Evolutionary conservation across 2,113 vertebrate genomes (phyloP).

Genomic region (Cryptomyrus ogoouensis): DNA sequence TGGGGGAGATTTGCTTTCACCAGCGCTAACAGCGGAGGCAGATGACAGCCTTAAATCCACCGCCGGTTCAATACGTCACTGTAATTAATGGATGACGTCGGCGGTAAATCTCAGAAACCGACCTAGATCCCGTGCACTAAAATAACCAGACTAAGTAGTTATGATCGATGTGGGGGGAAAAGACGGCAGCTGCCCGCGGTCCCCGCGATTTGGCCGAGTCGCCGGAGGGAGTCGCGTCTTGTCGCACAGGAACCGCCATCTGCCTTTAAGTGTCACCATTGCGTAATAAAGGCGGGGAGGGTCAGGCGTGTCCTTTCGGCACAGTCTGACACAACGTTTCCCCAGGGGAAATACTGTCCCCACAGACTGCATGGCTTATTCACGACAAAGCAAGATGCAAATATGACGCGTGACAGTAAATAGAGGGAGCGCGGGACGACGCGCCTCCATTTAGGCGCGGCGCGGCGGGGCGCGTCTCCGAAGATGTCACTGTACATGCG

Average conservation of each 20-base stretch:
- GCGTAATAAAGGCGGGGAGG: not conserved
- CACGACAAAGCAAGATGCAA: not conserved
- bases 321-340: not conserved
- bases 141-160: slow-evolving; percentile 10
- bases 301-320: not conserved
- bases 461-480: not conserved
- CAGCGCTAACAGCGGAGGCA: not conserved
- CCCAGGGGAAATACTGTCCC: not conserved
- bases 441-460: not conserved
- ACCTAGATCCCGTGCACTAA: not conserved
- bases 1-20: slow-evolving; percentile 19
- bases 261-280: not conserved
- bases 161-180: slow-evolving; percentile 3
- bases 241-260: not conserved
- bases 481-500: not conserved
- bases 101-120: slow-evolving; percentile 16
- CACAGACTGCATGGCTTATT: not conserved
- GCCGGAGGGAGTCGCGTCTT: slow-evolving; percentile 11
- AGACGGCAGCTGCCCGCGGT: not conserved
- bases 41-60: slow-evolving; percentile 15
- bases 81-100: slow-evolving; percentile 22
- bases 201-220: not conserved
- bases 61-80: not conserved
- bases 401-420: not conserved
- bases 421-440: not conserved